Conservation (phyloP, 2,797 vertebrate genomes). For the Neoniphon sammara region DNA sequence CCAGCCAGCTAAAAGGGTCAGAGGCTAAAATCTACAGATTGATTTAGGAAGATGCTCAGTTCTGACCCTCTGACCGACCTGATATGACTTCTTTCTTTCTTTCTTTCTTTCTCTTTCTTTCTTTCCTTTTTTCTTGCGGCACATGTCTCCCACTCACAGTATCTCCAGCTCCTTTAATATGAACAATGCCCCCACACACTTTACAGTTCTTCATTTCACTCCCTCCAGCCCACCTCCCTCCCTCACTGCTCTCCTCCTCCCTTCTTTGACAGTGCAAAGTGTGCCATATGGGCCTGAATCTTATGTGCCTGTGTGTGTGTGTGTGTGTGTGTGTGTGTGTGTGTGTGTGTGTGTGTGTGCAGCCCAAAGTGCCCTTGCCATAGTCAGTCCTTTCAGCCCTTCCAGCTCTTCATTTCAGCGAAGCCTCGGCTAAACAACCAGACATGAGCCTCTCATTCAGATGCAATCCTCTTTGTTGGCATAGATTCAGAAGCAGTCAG, state of each 20-base stretch:
- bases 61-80: neutral
- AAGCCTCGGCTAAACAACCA: slow-evolving; percentile 41
- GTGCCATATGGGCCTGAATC: slow-evolving; percentile 28
- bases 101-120: slow-evolving; percentile 1
- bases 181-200: slow-evolving; percentile 9
- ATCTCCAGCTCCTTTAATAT: slow-evolving; percentile 22
- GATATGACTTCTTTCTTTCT: neutral
- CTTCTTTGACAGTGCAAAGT: slow-evolving; percentile 20
- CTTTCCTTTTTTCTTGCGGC: neutral
- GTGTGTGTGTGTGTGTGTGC: slow-evolving; percentile 27
- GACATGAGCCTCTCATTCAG: slow-evolving; percentile 70
- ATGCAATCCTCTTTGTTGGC: slow-evolving; percentile 69
- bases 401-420: slow-evolving; percentile 22
- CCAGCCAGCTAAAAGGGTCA: slow-evolving; percentile 33
- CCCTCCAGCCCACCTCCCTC: slow-evolving; percentile 1
- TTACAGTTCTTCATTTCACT: slow-evolving; percentile 23
- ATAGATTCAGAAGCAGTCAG: slow-evolving; percentile 63
- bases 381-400: slow-evolving; percentile 36
- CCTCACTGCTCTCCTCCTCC: slow-evolving; percentile 7
- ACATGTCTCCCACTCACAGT: neutral
- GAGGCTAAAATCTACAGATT: slow-evolving; percentile 69
- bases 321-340: slow-evolving; percentile 10
- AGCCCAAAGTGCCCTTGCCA: slow-evolving; percentile 17
- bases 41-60: slow-evolving; percentile 68
- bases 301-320: neutral